phyloP scores from a whole-genome alignment of 2,797 vertebrate species.

The Aeoliscus strigatus region DNA sequence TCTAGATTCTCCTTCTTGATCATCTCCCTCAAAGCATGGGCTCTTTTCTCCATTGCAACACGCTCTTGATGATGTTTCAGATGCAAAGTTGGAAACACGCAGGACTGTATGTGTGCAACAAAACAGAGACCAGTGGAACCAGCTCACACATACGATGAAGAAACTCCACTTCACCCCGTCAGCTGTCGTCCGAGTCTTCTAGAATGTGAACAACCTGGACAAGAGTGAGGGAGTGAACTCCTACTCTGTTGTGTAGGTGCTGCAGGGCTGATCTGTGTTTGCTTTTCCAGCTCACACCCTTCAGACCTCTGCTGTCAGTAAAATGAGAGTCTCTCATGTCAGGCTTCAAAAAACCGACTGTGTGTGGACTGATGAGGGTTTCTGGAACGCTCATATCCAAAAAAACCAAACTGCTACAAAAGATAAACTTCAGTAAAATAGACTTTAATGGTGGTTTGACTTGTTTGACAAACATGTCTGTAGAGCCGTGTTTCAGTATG shows the following conservation, averaged over 20 bases:
- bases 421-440: conserved; percentile 6
- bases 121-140: not conserved
- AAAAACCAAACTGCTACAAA: too few relatives aligned
- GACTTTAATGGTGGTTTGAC: conserved; percentile 6
- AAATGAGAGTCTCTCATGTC: conserved; percentile 13
- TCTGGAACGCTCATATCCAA: conserved; percentile 5
- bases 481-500: not conserved
- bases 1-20: conserved; percentile 61
- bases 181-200: not conserved
- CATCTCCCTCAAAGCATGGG: conserved; percentile 40
- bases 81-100: too few relatives aligned
- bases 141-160: not conserved
- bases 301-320: conserved; percentile 10
- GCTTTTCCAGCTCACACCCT: conserved; percentile 64
- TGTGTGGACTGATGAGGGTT: too few relatives aligned
- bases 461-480: conserved; percentile 6
- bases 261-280: conserved; percentile 56
- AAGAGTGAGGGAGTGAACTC: conserved; percentile 11
- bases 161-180: not conserved
- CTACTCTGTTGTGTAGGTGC: not conserved
- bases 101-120: not conserved
- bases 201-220: conserved; percentile 3
- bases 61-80: not conserved
- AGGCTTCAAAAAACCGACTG: conserved; percentile 7
- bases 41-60: conserved; percentile 58